These are phyloP conservation scores for Troides helena DNA, from an alignment of 2,888 invertebrate genomes.

Conservation along the genomic window DNA sequence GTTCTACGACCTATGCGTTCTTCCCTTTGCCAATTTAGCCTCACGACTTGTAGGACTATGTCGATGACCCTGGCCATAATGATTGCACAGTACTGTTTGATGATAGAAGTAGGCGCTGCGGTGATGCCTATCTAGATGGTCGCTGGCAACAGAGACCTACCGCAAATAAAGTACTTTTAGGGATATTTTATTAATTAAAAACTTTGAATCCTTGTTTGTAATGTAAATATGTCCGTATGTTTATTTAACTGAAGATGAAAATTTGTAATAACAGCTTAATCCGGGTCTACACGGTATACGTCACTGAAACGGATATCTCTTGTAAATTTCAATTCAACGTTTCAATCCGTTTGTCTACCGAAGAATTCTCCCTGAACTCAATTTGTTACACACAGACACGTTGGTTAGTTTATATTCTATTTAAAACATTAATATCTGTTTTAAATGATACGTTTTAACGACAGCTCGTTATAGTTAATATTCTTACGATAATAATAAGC, in stretches of 20 bases:
- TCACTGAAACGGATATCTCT: slow-evolving; percentile 12
- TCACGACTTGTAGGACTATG: no score
- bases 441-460: no score
- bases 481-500: no score
- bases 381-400: background rate
- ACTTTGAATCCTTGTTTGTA: background rate
- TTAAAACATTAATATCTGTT: no score
- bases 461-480: no score
- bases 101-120: no score
- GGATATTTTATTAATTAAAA: background rate
- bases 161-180: background rate
- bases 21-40: no score
- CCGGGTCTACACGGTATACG: slow-evolving; percentile 3
- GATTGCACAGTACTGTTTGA: no score
- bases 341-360: slow-evolving; percentile 19
- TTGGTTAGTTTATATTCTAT: background rate
- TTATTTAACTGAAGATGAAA: background rate
- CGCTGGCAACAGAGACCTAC: no score
- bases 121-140: no score
- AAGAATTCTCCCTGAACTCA: slow-evolving; percentile 13
- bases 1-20: no score
- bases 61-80: no score
- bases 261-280: background rate
- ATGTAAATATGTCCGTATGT: background rate
- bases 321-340: slow-evolving; percentile 16